A percentile compares a stretch with the other conserved stretches of the same genome.
phyloP scores from a whole-genome alignment of 2,888 invertebrate genomes.

The Folsomia manolachei region DNA sequence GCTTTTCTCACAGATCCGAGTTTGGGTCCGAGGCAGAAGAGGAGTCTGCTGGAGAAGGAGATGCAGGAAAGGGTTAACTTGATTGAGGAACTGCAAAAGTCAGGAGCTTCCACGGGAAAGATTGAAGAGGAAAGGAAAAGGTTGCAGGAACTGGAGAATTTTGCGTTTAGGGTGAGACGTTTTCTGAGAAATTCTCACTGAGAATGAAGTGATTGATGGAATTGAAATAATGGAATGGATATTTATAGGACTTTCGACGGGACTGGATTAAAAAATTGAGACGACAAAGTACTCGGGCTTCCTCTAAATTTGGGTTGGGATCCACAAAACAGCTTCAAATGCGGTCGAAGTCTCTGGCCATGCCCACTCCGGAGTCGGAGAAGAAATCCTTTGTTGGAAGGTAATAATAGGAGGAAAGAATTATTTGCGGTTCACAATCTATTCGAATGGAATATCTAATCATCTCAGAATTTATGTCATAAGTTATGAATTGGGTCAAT shows the following conservation, averaged over 20 bases:
- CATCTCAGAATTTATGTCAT: too few relatives aligned
- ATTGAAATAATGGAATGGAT: background rate
- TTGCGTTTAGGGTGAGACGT: constrained; percentile 73
- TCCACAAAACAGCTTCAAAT: constrained; percentile 61
- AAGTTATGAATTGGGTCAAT: too few relatives aligned
- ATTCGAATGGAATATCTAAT: too few relatives aligned
- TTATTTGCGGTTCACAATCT: too few relatives aligned
- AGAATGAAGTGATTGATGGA: too few relatives aligned
- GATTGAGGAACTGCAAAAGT: constrained; percentile 82
- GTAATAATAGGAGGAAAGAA: too few relatives aligned
- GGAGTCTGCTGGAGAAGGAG: constrained; percentile 91
- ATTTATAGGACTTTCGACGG: constrained; percentile 58
- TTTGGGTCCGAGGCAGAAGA: constrained; percentile 76
- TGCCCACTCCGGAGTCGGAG: constrained; percentile 66
- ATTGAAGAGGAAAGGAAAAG: constrained; percentile 89
- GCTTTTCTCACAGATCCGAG: constrained; percentile 78
- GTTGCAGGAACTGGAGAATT: constrained; percentile 86
- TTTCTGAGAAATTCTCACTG: too few relatives aligned
- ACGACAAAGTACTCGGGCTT: constrained; percentile 76
- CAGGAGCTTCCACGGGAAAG: constrained; percentile 84
- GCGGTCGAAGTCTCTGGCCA: constrained; percentile 73
- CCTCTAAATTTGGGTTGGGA: constrained; percentile 65
- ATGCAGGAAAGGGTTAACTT: constrained; percentile 97
- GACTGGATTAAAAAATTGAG: constrained; percentile 90
- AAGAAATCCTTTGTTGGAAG: constrained; percentile 34